These are phyloP conservation scores for Nasonovia ribisnigri DNA, from an alignment of 2,888 invertebrate genomes.

Conservation along the genomic window DNA sequence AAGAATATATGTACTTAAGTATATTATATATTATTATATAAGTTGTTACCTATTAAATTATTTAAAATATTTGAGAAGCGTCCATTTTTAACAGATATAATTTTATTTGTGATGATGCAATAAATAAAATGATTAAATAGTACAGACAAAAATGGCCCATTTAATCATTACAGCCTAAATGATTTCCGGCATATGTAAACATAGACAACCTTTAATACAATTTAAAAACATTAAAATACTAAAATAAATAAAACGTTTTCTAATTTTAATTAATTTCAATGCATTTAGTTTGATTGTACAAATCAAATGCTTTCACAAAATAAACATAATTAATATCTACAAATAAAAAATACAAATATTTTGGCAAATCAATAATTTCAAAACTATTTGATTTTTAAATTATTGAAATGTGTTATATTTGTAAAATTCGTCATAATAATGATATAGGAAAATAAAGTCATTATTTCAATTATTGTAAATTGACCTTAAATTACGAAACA, in stretches of 20 bases:
- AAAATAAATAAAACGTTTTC: neutral
- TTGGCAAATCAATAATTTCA: neutral
- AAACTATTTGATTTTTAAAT: neutral
- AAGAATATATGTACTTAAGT: neutral
- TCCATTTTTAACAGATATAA: neutral
- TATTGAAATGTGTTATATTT: neutral
- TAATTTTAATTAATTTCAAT: neutral
- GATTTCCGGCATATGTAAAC: neutral
- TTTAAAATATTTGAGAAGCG: neutral
- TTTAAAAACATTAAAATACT: too few relatives aligned
- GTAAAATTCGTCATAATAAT: neutral
- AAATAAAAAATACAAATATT: neutral
- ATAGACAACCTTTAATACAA: neutral
- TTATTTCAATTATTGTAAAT: neutral
- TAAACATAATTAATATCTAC: neutral
- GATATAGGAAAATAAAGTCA: neutral
- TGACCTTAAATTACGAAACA: neutral
- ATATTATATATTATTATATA: too few relatives aligned
- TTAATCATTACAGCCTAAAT: neutral
- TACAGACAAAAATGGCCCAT: neutral
- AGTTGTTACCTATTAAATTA: neutral
- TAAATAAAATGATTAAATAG: neutral
- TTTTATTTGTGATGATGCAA: neutral
- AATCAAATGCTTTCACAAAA: neutral
- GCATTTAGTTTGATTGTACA: neutral